Conservation (phyloP, 2,797 vertebrate species). For the Epinephelus coioides region DNA sequence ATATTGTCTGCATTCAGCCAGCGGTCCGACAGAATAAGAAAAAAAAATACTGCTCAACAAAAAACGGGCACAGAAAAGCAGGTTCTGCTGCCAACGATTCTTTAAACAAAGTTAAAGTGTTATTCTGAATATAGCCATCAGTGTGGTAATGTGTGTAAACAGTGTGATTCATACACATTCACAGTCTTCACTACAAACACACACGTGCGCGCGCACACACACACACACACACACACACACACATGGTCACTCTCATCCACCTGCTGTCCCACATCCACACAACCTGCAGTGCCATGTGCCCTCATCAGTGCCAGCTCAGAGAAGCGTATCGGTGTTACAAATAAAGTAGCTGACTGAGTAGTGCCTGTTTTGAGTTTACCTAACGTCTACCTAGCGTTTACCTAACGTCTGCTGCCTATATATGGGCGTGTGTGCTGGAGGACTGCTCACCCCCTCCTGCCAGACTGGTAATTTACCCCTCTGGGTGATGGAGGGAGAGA, state of each 20-base stretch:
- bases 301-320: conserved; percentile 70
- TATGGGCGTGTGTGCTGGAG: conserved; percentile 75
- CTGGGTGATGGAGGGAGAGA: conserved; percentile 38
- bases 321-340: conserved; percentile 79
- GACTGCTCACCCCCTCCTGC: conserved; percentile 46
- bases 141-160: conserved; percentile 58
- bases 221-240: conserved; percentile 34
- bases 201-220: conserved; percentile 32
- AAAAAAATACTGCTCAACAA: conserved; percentile 41
- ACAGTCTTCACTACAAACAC: conserved; percentile 36
- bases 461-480: conserved; percentile 64
- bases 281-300: conserved; percentile 33
- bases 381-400: conserved; percentile 88
- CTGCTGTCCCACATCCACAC: conserved; percentile 63
- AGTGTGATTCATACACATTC: conserved; percentile 56
- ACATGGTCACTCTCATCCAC: conserved; percentile 58
- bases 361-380: conserved; percentile 84
- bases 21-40: conserved; percentile 27
- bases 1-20: conserved; percentile 64
- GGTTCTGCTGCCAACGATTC: conserved; percentile 42
- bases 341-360: conserved; percentile 79
- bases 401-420: conserved; percentile 88
- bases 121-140: conserved; percentile 49
- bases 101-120: conserved; percentile 46
- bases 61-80: conserved; percentile 44